Conservation (phyloP, 2,113 vertebrate genomes). For the Callipepla squamata region DNA sequence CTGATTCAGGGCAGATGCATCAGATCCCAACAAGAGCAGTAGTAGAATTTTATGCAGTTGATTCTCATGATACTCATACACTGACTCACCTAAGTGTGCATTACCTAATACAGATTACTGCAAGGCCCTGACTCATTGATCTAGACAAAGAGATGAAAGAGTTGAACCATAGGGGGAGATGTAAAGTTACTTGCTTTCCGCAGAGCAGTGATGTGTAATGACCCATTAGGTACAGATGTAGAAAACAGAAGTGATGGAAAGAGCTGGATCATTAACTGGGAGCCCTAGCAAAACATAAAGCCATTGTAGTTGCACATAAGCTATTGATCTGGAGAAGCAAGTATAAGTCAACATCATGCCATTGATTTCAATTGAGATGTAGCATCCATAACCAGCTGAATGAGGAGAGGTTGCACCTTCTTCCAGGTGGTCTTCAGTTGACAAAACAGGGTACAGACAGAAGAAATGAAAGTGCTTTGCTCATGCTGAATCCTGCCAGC, state of each 20-base stretch:
- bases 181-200: background rate
- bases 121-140: background rate
- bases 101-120: background rate
- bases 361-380: background rate
- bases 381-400: background rate
- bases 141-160: background rate
- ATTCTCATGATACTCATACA: background rate
- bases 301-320: background rate
- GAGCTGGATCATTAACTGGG: too few species aligned
- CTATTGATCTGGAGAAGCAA: background rate
- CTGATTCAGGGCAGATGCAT: background rate
- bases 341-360: background rate
- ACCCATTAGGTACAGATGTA: background rate
- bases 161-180: background rate
- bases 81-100: background rate
- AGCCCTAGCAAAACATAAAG: background rate
- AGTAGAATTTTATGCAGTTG: background rate
- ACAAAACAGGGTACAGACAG: background rate
- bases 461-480: background rate
- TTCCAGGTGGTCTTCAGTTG: background rate
- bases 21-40: background rate
- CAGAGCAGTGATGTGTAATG: background rate
- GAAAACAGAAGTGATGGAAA: background rate
- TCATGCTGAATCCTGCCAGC: background rate
- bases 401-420: background rate